Evolutionary conservation across 2,888 invertebrate species (phyloP), one percentile per base, ranked within the genome.

Genomic region (Euzophera pinguis): DNA sequence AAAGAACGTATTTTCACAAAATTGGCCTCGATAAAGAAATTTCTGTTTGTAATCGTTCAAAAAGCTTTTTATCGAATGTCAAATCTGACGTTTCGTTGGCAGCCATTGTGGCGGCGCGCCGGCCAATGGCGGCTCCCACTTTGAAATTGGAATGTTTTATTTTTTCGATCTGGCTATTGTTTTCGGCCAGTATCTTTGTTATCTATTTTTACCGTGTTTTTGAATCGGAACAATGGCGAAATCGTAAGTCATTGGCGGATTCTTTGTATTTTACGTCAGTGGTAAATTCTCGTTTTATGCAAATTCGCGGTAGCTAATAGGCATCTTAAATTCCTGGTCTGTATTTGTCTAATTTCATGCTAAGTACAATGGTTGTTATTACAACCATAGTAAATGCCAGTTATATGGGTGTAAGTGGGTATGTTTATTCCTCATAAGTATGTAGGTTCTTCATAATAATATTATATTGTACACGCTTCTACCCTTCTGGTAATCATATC

Each of bases 11-110:
- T 59, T 54, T 52, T 52, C 47, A 37, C 48, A 45, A 58, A 53
- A 53, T 47, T 43, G 53, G 47, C 38, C 52, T 56, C 51, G 42
- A 22, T 43, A 22, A 43, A 43, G 43, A 43, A 57, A 57, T 56
- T 56, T 53, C 57, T 53, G 57, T 54, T 52, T 52, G 54, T 57
- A 50, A 53, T 54, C 50, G 34, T 41, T 41, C 48, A 48, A 50
- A 51, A 51, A 45, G 50, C 43, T 53, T 55, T 59, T 79, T 83
- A 84, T 84, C 85, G 61, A 56, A 71, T 76, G 76, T 84, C 82
- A 84, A 74, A 85, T 86, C 86, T 83, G 83, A 84, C 84, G 69
- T 75, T 79, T 78, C 59, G 53, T 60, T 62, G 68, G 70, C 74
- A 68, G 75, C 84, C 78, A 84, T 84, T 84, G 82, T 82, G 67